phyloP scores from a whole-genome alignment of 2,797 vertebrate species.

The Acanthis flammea region DNA sequence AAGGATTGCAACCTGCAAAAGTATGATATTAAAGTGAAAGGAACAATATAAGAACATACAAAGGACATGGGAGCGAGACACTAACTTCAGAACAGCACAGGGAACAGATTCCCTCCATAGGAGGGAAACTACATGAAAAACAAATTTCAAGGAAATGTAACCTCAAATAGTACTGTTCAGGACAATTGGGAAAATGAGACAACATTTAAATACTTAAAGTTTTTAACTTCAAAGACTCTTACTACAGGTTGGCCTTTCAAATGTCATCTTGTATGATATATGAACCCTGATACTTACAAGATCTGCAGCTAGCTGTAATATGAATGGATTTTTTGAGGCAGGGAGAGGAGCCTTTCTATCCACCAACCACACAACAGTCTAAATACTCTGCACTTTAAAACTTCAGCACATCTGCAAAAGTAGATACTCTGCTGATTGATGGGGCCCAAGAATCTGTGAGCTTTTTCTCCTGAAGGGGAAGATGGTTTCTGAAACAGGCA shows the following conservation, averaged over 20 bases:
- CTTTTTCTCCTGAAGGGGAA: background rate
- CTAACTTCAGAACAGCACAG: background rate
- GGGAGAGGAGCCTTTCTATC: background rate
- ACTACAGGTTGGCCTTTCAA: background rate
- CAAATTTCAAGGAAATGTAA: background rate
- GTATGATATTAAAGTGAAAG: background rate
- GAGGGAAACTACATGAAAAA: background rate
- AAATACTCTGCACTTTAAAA: background rate
- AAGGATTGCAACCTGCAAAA: background rate
- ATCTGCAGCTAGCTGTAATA: background rate
- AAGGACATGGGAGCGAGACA: background rate
- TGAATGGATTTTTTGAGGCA: background rate
- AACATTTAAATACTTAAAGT: background rate
- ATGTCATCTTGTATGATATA: background rate
- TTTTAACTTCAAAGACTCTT: background rate
- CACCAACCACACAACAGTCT: background rate
- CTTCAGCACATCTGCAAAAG: background rate
- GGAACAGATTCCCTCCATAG: background rate
- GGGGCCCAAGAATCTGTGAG: background rate
- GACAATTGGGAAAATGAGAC: background rate
- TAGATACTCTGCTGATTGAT: background rate
- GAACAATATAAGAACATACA: background rate
- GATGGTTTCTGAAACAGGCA: background rate
- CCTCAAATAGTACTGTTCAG: background rate
- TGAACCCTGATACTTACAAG: background rate